Base-by-base conservation (phyloP, 2,888 invertebrate species). In the Parnassius orleans region DNA sequence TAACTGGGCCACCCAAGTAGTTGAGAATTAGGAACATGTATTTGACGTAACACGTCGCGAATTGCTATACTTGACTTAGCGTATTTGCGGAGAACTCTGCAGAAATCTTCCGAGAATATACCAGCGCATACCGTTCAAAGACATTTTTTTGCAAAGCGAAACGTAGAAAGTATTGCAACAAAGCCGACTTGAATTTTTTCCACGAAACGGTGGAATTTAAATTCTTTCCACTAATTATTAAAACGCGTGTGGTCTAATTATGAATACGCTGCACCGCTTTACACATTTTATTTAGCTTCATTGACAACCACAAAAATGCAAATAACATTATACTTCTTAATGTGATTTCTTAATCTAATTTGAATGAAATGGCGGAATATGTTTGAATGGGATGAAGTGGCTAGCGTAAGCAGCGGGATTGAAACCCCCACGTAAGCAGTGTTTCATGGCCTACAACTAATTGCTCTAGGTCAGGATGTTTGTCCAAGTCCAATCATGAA, bases 191-290 rank as follows among this genome's bases (percentile, higher is more conserved):
- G 84, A 88, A 83, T 84, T 90, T 86, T 83, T 90, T 87, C 87
- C 81, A 70, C 79, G 84, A 88, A 88, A 74, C 73, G 73, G 74
- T 73, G 81, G 84, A 86, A 87, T 90, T 88, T 82, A 87, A 88
- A 90, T 90, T 87, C 86, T 81, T 84, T 78, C 73, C 76, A 74
- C 82, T 83, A 78, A 77, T 83, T 86, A 75, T 78, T 76, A 83
- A 83, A 81, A 89, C 86, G 90, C 88, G 90, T 90, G 90, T 90
- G 90, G 90, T 90, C 90, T 90, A 0, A 88, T 88, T 86, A 85
- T 86, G 86, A 87, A 75, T 76, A 77, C 69, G 65, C 77, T 79
- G 24, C 47, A 14, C 76, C 76, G 33, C 53, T 56, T 57, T 65
- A 61, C 77, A 80, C 79, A 78, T 75, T 76, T 72, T 53, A 71